Base-by-base conservation (phyloP, 2,888 invertebrate genomes). In the Tenthredo amoena region DNA sequence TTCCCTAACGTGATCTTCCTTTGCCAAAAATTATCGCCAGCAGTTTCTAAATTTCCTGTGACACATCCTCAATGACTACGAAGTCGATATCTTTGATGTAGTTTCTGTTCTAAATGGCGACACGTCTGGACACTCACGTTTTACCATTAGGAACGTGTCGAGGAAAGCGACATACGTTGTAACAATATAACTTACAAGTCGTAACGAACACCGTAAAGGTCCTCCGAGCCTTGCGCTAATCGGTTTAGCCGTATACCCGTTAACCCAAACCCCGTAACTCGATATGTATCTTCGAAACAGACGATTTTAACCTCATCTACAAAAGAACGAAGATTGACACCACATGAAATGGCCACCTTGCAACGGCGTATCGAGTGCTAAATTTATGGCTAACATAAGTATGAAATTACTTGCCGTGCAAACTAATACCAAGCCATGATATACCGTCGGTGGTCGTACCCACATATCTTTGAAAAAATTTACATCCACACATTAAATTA, bases 171-270 rank as follows among this genome's bases (percentile, higher is more conserved):
- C 18, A 15, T 62, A 72, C 37, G 71, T 26, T 43, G 76, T 21
- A 47, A 76, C 12, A 26, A 58, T 55, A 34, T 55, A 58, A 31
- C 21, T 34, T 37, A 21, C 58, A 55, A 58, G 58, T 79, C 79
- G 79, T 79, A 79, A 55, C 50, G 34, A 31, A 79, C 55, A 79
- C 55, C 79, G 79, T 55, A 79, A 79, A 79, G 50, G 58, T 79
- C 79, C 0, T 79, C 79, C 21, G 76, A 12, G 26, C 47, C 62
- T 26, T 9, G 10, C 31, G 34, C 79, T 55, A 34, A 79, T 79
- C 31, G 79, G 50, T 79, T 79, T 34, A 55, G n/a, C 26, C 47
- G 26, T 71, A n/a, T 71, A 40, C 55, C 79, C 55, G 55, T 79
- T 79, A 37, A 79, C 58, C 77, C 79, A 1, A 9, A 18, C 34